A percentile compares a stretch with the other conserved stretches of the same genome.
Conservation (phyloP, 2,797 vertebrate species). For the Pteropus rufus region DNA sequence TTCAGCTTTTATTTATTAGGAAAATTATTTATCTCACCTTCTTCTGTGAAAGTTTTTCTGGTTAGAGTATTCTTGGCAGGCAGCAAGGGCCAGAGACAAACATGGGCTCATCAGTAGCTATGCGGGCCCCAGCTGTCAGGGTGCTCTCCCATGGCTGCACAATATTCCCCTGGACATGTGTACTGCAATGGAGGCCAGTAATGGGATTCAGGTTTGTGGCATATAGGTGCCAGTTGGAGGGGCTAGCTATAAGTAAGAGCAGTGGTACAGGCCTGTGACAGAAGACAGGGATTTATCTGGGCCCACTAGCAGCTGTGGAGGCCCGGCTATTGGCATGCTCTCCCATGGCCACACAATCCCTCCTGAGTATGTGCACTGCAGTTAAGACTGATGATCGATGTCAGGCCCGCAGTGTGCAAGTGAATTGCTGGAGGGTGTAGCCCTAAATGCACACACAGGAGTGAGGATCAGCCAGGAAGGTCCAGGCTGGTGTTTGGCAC, state of each 20-base stretch:
- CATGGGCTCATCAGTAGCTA: background rate
- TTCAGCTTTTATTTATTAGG: background rate
- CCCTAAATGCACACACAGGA: background rate
- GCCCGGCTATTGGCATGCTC: background rate
- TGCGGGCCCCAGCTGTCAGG: background rate
- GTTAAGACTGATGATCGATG: background rate
- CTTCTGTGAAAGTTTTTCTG: background rate
- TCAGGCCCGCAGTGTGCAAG: background rate
- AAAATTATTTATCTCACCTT: background rate
- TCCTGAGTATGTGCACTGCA: background rate
- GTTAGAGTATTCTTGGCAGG: background rate
- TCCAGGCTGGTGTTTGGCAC: background rate
- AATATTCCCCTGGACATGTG: no score
- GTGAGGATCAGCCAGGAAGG: background rate
- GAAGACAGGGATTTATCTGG: no score
- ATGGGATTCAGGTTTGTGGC: no score
- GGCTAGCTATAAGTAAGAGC: no score
- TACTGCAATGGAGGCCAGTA: no score
- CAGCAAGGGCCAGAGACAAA: no score
- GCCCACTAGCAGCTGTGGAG: background rate
- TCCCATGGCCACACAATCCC: background rate
- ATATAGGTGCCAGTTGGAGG: no score
- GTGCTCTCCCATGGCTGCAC: no score
- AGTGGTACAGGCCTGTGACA: no score
- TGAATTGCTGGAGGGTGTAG: background rate